Evolutionary conservation across 1,140 invertebrate species (phyloP), one percentile per base, ranked within the genome.

Genomic region (Proales similis): DNA sequence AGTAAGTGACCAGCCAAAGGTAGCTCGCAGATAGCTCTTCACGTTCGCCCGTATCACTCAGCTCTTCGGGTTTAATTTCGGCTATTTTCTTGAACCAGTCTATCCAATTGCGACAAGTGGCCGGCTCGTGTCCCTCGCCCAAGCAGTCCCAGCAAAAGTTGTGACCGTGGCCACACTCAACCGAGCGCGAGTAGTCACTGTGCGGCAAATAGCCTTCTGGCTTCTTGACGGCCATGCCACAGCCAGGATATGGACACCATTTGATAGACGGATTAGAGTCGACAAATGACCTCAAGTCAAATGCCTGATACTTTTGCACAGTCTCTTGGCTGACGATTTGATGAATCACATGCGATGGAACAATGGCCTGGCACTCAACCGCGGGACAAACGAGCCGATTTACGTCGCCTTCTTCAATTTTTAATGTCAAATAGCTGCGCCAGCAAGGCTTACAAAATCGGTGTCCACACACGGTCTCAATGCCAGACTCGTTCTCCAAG

Each of bases 251-350:
- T 2, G 84, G 84, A 71, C 84, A 85, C 84, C 84, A 85, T 71
- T 85, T 85, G 64, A 85, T 84, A 38, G 75, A 79, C 62, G 82
- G 82, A 69, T 84, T 85, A 64, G 81, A 82, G 67, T 85, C 84
- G 26, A 85, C 84, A 77, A 85, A 85, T 14, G 83, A 83, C 82
- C 85, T 82, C 36, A 85, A 84, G 72, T 85, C 84, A 73, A 84
- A 84, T 69, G 84, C 81, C 11, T 84, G 72, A 71, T 84, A 85
- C 68, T 81, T 76, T 30, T 81, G 72, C 32, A 82, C 82, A 75
- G 84, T 82, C 57, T 83, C 80, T 27, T 81, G 75, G 53, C 80
- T 81, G 5, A 85, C 82, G 45, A 83, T 72, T 62, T 78, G 79
- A 70, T 85, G 83, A 49, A 85, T 83, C 5, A 84, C 70, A 64